Conservation (phyloP, 1,140 invertebrate species). For the Venustaconcha ellipsiformis region DNA sequence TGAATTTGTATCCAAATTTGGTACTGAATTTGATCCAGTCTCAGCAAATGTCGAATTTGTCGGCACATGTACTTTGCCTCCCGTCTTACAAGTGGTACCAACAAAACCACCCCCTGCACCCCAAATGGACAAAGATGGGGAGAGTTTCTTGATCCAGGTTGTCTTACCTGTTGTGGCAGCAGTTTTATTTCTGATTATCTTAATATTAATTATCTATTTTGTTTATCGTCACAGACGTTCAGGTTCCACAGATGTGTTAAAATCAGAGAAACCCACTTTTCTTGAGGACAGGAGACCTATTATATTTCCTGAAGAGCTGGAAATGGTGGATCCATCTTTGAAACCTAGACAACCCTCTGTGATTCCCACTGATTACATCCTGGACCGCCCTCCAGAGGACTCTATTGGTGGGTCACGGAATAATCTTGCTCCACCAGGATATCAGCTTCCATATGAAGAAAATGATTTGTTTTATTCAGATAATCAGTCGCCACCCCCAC, state of each 20-base stretch:
- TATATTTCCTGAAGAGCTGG: conserved; percentile 48
- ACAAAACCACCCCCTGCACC: neutral
- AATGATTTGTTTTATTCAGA: conserved; percentile 20
- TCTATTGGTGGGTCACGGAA: conserved; percentile 8
- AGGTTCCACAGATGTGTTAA: conserved; percentile 14
- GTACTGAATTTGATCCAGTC: conserved; percentile 2
- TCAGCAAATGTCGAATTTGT: conserved; percentile 16
- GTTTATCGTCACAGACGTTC: conserved; percentile 27
- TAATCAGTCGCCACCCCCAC: conserved; percentile 8
- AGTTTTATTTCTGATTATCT: conserved; percentile 30
- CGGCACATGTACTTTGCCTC: conserved; percentile 23
- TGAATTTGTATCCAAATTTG: conserved; percentile 19
- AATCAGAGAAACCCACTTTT: conserved; percentile 42
- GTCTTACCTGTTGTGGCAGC: conserved; percentile 35
- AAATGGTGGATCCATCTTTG: conserved; percentile 36
- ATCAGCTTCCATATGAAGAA: conserved; percentile 16
- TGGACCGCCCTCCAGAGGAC: conserved; percentile 22
- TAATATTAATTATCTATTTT: conserved; percentile 24
- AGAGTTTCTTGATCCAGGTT: conserved; percentile 25
- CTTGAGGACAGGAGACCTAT: conserved; percentile 48
- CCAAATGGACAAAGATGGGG: neutral
- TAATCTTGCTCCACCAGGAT: conserved; percentile 23
- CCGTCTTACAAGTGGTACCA: neutral
- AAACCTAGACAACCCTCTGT: conserved; percentile 37
- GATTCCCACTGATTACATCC: conserved; percentile 36